Base-by-base conservation (phyloP, 2,797 vertebrate genomes). In the Sebastes minor region DNA sequence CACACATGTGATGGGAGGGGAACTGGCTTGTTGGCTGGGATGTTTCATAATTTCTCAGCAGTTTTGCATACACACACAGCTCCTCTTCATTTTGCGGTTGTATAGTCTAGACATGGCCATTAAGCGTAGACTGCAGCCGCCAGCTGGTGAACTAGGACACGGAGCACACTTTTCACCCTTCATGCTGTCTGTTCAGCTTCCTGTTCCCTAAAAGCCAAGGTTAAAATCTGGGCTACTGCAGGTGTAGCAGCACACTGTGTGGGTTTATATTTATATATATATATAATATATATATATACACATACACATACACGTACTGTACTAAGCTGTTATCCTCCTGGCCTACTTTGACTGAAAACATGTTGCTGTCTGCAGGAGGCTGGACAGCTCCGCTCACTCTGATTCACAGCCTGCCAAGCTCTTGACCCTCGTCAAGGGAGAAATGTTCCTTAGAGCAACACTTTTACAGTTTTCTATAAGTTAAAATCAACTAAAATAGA, bases 181-280 rank as follows among this genome's bases (percentile, higher is more conserved):
- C 35, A 20, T 12, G 5, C 30, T 67, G 33, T 55, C 65, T 64
- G 66, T 18, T 25, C 28, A 68, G 33, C 32, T 62, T 16, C 72
- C 52, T 66, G 42, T 69, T 61, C 33, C 20, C 42, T 71, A 2
- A 73, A 80, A 67, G 12, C 23, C 74, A 80, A 88, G 86, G 84
- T 57, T 59, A 81, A 80, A 90, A 90, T 86, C 49, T 89, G 84
- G 88, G 84, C 32, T 76, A 69, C 72, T 84, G 90, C 87, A 85
- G 84, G 78, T 74, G 75, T 27, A 69, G 68, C 71, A 56, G 70
- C 42, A 38, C 1, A 18, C 38, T n/a, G 30, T 65, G 14, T 49
- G 20, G 18, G 14, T 46, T 66, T 49, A 64, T 42, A 64, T 25
- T 22, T 33, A 53, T 3, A 32, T 20, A 38, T 35, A 35, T 23